These are phyloP conservation scores for Drosophila quinaria DNA, from an alignment of 2,888 invertebrate species.

Conservation along the genomic window DNA sequence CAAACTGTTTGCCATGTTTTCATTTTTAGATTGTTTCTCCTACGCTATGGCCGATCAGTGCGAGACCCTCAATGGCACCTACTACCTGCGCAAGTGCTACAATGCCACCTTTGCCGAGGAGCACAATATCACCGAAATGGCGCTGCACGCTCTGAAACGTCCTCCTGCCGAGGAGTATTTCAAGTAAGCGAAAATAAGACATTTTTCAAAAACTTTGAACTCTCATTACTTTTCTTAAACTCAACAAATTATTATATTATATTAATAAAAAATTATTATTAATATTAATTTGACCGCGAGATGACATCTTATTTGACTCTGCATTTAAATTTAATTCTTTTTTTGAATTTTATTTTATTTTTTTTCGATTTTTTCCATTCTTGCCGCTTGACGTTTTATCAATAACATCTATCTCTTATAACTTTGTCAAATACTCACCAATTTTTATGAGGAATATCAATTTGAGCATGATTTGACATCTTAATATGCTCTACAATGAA, in stretches of 20 bases:
- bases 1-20: conserved; percentile 63
- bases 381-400: neutral
- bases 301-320: neutral
- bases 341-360: neutral
- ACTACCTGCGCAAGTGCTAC: conserved; percentile 88
- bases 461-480: neutral
- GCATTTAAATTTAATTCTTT: neutral
- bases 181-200: conserved; percentile 86
- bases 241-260: no score
- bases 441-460: neutral
- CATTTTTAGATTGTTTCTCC: conserved; percentile 89
- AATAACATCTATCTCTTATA: neutral
- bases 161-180: conserved; percentile 92
- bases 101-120: conserved; percentile 87
- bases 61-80: conserved; percentile 88
- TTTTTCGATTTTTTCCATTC: neutral
- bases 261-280: no score
- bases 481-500: neutral
- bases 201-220: neutral
- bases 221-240: neutral
- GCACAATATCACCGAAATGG: conserved; percentile 87
- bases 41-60: conserved; percentile 89
- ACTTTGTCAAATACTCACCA: neutral
- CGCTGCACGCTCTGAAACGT: conserved; percentile 87
- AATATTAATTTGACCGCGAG: neutral